Evolutionary conservation across 2,888 invertebrate genomes (phyloP), one percentile per base, ranked within the genome.

Genomic region (Epistrophe grossulariae): DNA sequence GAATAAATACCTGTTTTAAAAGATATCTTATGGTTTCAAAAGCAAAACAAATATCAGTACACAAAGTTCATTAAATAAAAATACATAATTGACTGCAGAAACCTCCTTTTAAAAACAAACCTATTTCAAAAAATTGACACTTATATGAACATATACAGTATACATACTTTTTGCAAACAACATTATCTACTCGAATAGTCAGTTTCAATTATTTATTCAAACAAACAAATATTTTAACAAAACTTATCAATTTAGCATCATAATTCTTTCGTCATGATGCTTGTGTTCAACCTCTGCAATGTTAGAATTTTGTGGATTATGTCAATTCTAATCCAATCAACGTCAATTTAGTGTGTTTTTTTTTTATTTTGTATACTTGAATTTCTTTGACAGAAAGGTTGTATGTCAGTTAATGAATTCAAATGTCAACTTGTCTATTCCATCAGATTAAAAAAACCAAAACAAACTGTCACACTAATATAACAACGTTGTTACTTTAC

Each of bases 351-450:
- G n/a, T 2, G n/a, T 45, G 7, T 43, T 35, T 60, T 24, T 24
- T 24, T 24, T 24, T 24, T 24, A 2, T 24, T 24, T 24, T 24
- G 24, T 60, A 17, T 38, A 7, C 5, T 60, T 60, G 19, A 60
- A n/a, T 57, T 35, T 60, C 15, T 17, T 40, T 62, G 24, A 62
- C 62, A 43, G 8, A 62, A 62, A 43, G 24, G 62, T 62, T 62
- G 1, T 62, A 0, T 15, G 24, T 62, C 24, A 24, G 40, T 62
- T 40, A 62, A 62, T 62, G 62, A 40, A 62, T 62, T 62, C 40
- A 40, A 24, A 62, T 43, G 62, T 62, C 17, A 62, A 7, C 13
- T 40, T 60, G 11, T 11, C 19, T 38, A 24, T 60, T 40, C 11
- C 10, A 13, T 28, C 28, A 60, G 11, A 13, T 24, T 24, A 13